Percentiles rank a stretch among this genome's conserved stretches.
Evolutionary conservation across 1,140 invertebrate genomes (phyloP).

Genomic region (Drosophila kurseongensis): DNA sequence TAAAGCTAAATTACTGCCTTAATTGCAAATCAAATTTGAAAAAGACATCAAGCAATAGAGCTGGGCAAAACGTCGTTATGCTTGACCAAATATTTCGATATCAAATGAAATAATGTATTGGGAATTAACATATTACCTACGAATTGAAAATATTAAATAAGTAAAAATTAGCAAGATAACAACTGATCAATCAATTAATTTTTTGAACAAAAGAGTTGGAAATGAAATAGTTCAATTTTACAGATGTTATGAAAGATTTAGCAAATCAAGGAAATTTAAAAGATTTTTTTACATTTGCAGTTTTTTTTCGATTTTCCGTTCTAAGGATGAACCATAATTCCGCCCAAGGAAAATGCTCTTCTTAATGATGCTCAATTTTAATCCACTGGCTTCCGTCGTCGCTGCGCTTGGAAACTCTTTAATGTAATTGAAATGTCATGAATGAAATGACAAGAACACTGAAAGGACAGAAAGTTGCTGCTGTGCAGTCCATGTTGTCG

Average conservation of each 20-base stretch:
- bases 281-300: too few species aligned
- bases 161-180: too few species aligned
- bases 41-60: constrained; percentile 27
- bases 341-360: background rate
- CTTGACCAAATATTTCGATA: too few species aligned
- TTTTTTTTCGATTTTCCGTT: background rate
- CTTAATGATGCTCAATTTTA: constrained; percentile 26
- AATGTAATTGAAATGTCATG: constrained; percentile 65
- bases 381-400: constrained; percentile 9
- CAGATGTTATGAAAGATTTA: background rate
- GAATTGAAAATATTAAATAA: too few species aligned
- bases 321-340: background rate
- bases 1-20: constrained; percentile 49
- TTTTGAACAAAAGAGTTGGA: too few species aligned
- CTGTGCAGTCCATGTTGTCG: background rate
- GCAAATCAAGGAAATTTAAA: background rate
- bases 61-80: background rate
- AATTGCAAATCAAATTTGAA: constrained; percentile 51
- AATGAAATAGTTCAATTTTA: too few species aligned
- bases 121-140: too few species aligned
- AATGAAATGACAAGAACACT: constrained; percentile 53
- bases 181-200: too few species aligned
- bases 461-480: constrained; percentile 30
- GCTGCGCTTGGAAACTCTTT: constrained; percentile 19
- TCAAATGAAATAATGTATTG: too few species aligned